These are phyloP conservation scores for Lophotriccus pileatus DNA, from an alignment of 2,797 vertebrate genomes.

Conservation along the genomic window DNA sequence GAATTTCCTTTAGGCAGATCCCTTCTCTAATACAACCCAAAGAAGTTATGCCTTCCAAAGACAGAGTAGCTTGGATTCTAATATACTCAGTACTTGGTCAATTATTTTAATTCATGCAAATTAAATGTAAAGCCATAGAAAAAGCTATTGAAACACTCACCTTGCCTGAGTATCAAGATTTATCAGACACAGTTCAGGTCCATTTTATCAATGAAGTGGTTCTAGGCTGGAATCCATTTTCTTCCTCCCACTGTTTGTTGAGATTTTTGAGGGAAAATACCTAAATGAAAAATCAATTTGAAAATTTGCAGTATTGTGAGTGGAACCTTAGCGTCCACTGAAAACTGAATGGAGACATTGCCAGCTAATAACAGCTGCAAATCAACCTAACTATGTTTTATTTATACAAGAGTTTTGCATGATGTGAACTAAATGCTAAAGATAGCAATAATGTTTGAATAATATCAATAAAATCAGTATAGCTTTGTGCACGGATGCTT, in stretches of 20 bases:
- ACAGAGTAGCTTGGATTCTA: not conserved
- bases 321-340: not conserved
- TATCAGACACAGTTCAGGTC: not conserved
- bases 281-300: not conserved
- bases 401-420: not conserved
- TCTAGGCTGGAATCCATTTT: not conserved
- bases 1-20: not conserved
- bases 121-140: not conserved
- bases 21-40: not conserved
- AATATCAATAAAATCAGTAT: not conserved
- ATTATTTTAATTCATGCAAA: constrained; percentile 31
- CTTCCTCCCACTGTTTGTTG: not conserved
- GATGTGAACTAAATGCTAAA: not conserved
- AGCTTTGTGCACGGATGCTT: not conserved
- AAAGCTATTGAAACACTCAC: not conserved
- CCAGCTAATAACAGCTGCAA: not conserved
- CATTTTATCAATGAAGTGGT: not conserved
- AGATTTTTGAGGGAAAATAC: not conserved
- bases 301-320: not conserved
- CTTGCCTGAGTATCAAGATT: not conserved
- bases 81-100: not conserved
- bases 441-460: not conserved
- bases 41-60: not conserved
- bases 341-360: not conserved
- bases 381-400: not conserved